phyloP scores from a whole-genome alignment of 2,888 invertebrate genomes.

The Monochamus alternatus region DNA sequence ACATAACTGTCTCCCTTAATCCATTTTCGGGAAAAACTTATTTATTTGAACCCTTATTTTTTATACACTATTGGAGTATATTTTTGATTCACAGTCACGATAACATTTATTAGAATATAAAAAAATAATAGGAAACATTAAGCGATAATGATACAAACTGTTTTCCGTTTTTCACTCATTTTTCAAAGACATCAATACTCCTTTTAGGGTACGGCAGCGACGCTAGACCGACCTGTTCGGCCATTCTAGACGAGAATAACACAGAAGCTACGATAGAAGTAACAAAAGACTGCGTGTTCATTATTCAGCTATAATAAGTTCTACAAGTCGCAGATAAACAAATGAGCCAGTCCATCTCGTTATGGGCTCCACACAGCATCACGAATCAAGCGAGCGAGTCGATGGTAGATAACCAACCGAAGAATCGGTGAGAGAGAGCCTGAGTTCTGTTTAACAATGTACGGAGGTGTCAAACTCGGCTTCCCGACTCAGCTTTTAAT shows the following conservation, averaged over 20 bases:
- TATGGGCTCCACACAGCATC: slow-evolving; percentile 64
- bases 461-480: slow-evolving; percentile 70
- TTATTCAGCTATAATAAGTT: slow-evolving; percentile 68
- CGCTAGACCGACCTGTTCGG: slow-evolving; percentile 21
- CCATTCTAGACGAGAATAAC: slow-evolving; percentile 31
- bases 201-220: slow-evolving; percentile 6
- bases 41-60: too few species aligned
- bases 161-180: not conserved
- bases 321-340: slow-evolving; percentile 68
- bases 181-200: not conserved
- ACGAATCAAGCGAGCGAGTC: slow-evolving; percentile 65
- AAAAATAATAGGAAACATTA: not conserved
- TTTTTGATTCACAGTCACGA: too few species aligned
- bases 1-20: too few species aligned
- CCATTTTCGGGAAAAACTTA: too few species aligned
- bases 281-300: slow-evolving; percentile 67
- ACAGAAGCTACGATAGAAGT: slow-evolving; percentile 42
- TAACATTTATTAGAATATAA: too few species aligned
- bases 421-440: slow-evolving; percentile 43
- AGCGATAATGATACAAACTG: not conserved
- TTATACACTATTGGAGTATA: too few species aligned
- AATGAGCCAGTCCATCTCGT: slow-evolving; percentile 69
- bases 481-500: slow-evolving; percentile 70
- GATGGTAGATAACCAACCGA: slow-evolving; percentile 65
- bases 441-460: slow-evolving; percentile 65